Conservation (phyloP, 2,888 invertebrate species). For the Pyrocoelia pectoralis region DNA sequence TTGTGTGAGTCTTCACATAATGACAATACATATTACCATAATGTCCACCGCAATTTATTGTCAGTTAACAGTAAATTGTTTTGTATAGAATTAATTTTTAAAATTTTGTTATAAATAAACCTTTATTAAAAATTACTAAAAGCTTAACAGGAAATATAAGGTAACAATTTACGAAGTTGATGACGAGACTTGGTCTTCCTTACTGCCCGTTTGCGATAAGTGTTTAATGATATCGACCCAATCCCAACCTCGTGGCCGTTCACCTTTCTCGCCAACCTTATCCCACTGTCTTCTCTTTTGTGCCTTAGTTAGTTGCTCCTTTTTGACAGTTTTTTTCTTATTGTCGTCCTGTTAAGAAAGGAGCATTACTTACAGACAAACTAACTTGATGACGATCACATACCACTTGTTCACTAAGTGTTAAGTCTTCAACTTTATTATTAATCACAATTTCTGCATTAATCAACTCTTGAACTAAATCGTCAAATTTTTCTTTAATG, state of each 20-base stretch:
- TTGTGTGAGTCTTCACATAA: too few species aligned
- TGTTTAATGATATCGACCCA: slow-evolving; percentile 98
- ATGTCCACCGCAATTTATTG: too few species aligned
- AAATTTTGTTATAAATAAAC: neutral
- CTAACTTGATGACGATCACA: neutral
- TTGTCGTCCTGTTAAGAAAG: slow-evolving; percentile 53
- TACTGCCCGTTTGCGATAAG: slow-evolving; percentile 80
- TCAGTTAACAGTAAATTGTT: too few species aligned
- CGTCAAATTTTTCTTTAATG: slow-evolving; percentile 81
- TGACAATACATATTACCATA: too few species aligned
- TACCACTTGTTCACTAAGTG: slow-evolving; percentile 58
- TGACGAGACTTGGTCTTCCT: slow-evolving; percentile 56
- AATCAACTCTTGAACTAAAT: slow-evolving; percentile 76
- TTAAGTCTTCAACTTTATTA: slow-evolving; percentile 65
- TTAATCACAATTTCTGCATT: slow-evolving; percentile 61
- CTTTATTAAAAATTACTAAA: neutral
- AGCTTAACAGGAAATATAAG: neutral
- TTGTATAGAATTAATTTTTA: too few species aligned
- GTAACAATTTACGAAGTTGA: slow-evolving; percentile 38
- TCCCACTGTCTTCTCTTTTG: slow-evolving; percentile 93
- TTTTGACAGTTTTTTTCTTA: slow-evolving; percentile 71
- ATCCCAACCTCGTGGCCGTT: slow-evolving; percentile 88
- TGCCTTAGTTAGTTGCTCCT: slow-evolving; percentile 88
- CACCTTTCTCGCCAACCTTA: slow-evolving; percentile 79
- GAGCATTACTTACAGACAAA: neutral